phyloP scores from a whole-genome alignment of 2,888 invertebrate species.

The Arrhopalites spinosus region DNA sequence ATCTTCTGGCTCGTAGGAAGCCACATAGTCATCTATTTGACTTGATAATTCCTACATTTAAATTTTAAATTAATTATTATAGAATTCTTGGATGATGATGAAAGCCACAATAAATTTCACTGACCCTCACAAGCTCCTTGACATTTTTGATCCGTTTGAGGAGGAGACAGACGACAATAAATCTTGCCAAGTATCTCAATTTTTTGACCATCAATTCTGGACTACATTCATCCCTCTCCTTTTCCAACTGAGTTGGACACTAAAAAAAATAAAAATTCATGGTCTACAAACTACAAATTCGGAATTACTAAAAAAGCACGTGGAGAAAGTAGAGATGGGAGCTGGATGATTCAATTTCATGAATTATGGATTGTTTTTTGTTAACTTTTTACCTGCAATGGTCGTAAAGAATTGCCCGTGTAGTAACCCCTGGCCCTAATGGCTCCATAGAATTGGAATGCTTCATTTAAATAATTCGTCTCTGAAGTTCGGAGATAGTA shows the following conservation, averaged over 20 bases:
- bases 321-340: no score
- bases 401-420: conserved; percentile 25
- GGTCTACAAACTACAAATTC: no score
- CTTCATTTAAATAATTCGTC: conserved; percentile 93
- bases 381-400: no score
- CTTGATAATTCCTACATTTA: conserved; percentile 77
- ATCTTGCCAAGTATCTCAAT: conserved; percentile 88
- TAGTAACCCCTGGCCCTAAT: conserved; percentile 66
- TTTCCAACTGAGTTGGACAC: not conserved
- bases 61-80: not conserved
- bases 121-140: conserved; percentile 78
- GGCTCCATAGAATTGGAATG: conserved; percentile 94
- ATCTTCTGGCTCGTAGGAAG: conserved; percentile 95
- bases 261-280: no score
- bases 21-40: conserved; percentile 93
- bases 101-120: conserved; percentile 49
- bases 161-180: conserved; percentile 93
- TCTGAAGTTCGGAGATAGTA: conserved; percentile 96
- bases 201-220: conserved; percentile 96
- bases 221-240: conserved; percentile 26
- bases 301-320: no score
- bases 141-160: conserved; percentile 92
- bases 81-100: not conserved
- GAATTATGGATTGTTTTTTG: no score
- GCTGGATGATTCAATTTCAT: no score